Base-by-base conservation (phyloP, 2,113 vertebrate species). In the Trochalopteron elliotii region DNA sequence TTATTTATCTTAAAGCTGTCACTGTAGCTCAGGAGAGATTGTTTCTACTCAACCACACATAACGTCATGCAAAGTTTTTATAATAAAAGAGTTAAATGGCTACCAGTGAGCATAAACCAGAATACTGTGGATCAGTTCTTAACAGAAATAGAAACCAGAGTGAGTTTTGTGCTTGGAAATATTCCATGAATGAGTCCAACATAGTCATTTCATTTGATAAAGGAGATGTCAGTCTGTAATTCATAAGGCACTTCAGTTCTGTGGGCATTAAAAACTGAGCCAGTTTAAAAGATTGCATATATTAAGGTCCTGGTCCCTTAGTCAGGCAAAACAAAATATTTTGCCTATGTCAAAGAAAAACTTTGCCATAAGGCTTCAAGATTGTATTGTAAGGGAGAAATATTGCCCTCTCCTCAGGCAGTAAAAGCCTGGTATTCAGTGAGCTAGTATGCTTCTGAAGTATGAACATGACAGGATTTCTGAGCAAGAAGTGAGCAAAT, bases 1-100 rank as follows among this genome's bases (percentile, higher is more conserved):
- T 78, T 78, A 55, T 79, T 94, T 94, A 76, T 89, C 83, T 93
- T 78, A 70, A 89, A 92, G 33, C 60, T 95, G 81, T 84, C 68
- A 52, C 15, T 76, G 21, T 56, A 78, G 61, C 64, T 67, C 33
- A 94, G 35, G 12, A 65, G 33, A 69, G 25, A 25, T 60, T 11
- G 35, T 35, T 86, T 70, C 50, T 57, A 44, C 40, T 21, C 39
- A 93, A 55, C 15, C 47, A 56, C 30, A 64, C 4, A 21, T 9
- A 22, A 27, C 27, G 35, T 65, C 50, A 44, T 25, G 20, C 22
- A 57, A 88, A 87, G 37, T 55, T 60, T 59, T 60, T 19, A 42
- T 37, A 12, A 77, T 39, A 52, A 84, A 45, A 44, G 2, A 50
- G 27, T 78, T 59, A 61, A 86, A 50, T 49, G 49, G 21, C 64